Conservation (phyloP, 30 jellyfish, hydroid and myxozoan genomes). For the Morbakka virulenta region DNA sequence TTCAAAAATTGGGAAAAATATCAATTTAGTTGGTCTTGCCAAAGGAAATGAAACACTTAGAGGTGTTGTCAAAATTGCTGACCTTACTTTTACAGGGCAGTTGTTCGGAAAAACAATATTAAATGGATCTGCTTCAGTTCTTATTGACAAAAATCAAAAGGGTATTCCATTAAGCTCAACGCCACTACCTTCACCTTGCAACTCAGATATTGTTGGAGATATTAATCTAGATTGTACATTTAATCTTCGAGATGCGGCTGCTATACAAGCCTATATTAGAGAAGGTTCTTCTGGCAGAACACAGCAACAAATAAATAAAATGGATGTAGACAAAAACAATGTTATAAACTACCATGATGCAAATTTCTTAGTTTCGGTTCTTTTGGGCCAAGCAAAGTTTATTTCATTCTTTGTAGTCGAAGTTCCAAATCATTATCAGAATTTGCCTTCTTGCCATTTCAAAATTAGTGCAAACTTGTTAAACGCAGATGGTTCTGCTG, state of each 20-base stretch:
- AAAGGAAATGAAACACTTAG: background rate
- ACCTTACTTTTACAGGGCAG: conserved; percentile 48
- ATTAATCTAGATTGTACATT: conserved; percentile 67
- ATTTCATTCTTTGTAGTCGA: conserved; percentile 22
- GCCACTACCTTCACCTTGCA: conserved; percentile 42
- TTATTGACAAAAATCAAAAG: conserved; percentile 62
- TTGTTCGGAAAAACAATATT: conserved; percentile 8
- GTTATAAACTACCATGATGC: conserved; percentile 54
- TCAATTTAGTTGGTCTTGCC: conserved; percentile 58
- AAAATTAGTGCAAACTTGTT: conserved; percentile 23
- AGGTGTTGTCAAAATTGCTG: conserved; percentile 73
- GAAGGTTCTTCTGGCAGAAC: conserved; percentile 7
- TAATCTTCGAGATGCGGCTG: conserved; percentile 72
- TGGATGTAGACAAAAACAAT: conserved; percentile 71
- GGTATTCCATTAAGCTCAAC: conserved; percentile 30
- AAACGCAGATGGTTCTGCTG: conserved; percentile 32
- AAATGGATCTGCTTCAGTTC: background rate
- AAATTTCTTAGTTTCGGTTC: conserved; percentile 2
- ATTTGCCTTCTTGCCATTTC: conserved; percentile 43
- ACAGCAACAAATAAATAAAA: background rate
- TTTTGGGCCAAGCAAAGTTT: conserved; percentile 35
- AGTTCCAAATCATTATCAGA: conserved; percentile 7
- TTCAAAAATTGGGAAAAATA: conserved; percentile 2
- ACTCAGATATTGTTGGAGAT: conserved; percentile 47
- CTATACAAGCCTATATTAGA: conserved; percentile 53